These are phyloP conservation scores for Hexactinellida sp. DNA, from an alignment of 37 sponge, comb jelly and placozoan genomes.

Conservation along the genomic window DNA sequence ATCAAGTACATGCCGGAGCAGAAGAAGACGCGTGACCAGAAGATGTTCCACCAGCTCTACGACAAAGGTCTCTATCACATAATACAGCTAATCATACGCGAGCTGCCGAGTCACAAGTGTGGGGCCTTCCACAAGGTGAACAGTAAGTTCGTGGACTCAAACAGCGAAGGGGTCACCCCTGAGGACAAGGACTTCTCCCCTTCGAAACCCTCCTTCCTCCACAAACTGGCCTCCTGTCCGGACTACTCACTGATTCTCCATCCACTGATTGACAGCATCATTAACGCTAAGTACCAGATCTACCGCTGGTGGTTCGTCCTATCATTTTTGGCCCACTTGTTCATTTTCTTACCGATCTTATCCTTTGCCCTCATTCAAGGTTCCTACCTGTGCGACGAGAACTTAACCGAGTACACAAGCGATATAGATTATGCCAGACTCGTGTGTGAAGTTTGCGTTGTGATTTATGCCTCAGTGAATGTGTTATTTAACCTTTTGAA, in stretches of 20 bases:
- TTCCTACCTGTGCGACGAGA: background rate
- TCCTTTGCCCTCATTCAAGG: background rate
- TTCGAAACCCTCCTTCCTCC: background rate
- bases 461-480: background rate
- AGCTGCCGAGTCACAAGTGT: slow-evolving; percentile 2
- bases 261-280: background rate
- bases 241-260: background rate
- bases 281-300: slow-evolving; percentile 14
- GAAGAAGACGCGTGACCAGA: background rate
- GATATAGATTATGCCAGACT: background rate
- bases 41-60: slow-evolving; percentile 9
- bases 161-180: background rate
- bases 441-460: background rate
- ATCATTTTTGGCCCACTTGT: background rate
- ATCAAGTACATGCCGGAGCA: slow-evolving; percentile 6
- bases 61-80: slow-evolving; percentile 12
- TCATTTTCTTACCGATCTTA: background rate
- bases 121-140: background rate
- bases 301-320: slow-evolving; percentile 1
- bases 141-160: background rate
- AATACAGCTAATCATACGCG: background rate
- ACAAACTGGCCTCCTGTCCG: background rate
- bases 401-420: background rate
- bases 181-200: background rate
- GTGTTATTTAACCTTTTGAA: background rate